Evolutionary conservation across 1,140 invertebrate genomes (phyloP).

Genomic region (Drosophila nigromelanica): DNA sequence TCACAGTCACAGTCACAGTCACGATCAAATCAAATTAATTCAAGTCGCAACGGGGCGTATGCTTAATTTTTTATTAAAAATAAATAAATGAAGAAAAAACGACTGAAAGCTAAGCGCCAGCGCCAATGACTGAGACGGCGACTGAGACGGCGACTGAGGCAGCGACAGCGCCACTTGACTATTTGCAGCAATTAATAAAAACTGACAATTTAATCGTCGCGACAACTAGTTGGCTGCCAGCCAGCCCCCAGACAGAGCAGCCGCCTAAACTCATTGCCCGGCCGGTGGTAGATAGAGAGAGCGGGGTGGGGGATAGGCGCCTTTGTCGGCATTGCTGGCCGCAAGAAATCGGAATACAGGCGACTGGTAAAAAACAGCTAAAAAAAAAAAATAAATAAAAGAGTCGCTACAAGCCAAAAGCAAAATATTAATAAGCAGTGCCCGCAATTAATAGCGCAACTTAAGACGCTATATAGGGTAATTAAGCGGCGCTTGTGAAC

Average conservation of each 20-base stretch:
- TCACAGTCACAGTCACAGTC: conserved; percentile 14
- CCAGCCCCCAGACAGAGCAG: conserved; percentile 66
- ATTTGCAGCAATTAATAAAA: conserved; percentile 83
- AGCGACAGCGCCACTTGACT: conserved; percentile 42
- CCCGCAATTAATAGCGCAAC: conserved; percentile 82
- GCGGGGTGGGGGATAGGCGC: conserved; percentile 16
- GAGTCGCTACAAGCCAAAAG: conserved; percentile 57
- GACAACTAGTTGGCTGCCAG: conserved; percentile 81
- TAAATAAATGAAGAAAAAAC: conserved; percentile 6
- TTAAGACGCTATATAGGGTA: conserved; percentile 82
- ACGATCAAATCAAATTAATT: conserved; percentile 73
- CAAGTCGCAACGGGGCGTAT: conserved; percentile 73
- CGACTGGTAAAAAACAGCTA: conserved; percentile 1
- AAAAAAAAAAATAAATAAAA: conserved; percentile 2
- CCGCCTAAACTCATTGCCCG: conserved; percentile 13
- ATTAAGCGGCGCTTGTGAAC: conserved; percentile 82
- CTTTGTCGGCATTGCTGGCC: conserved; percentile 70
- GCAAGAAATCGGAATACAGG: conserved; percentile 44
- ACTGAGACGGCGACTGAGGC: background rate
- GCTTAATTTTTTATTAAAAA: conserved; percentile 61
- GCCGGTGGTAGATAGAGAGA: background rate
- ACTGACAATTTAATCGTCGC: conserved; percentile 80
- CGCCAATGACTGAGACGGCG: conserved; percentile 9
- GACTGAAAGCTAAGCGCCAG: conserved; percentile 70
- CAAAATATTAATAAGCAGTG: conserved; percentile 81